Percentiles rank a stretch among this genome's conserved stretches.
Conservation (phyloP, 2,113 vertebrate species). For the Delphinapterus leucas region DNA sequence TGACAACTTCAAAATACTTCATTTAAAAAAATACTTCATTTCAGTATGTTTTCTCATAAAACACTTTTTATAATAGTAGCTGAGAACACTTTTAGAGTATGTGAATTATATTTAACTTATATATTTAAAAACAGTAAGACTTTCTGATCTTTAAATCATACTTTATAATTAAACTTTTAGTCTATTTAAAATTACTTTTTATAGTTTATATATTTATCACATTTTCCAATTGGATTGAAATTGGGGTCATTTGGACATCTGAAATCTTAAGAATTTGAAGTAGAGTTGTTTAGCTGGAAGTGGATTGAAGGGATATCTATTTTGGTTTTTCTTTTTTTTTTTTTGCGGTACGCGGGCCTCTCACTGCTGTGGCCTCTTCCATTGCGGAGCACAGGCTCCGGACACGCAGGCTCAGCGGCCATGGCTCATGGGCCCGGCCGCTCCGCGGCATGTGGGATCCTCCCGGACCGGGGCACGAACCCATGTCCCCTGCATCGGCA, state of each 20-base stretch:
- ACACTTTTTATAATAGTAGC: background rate
- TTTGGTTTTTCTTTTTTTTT: background rate
- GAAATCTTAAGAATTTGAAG: conserved; percentile 18
- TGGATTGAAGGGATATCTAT: background rate
- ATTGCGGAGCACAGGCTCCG: too few species aligned
- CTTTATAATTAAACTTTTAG: background rate
- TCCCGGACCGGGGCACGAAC: too few species aligned
- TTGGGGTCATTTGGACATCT: background rate
- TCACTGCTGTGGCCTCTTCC: too few species aligned
- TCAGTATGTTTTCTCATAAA: background rate
- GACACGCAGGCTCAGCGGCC: too few species aligned
- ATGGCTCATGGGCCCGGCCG: too few species aligned
- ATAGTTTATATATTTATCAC: background rate
- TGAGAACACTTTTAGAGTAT: background rate
- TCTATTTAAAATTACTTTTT: background rate
- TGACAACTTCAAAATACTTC: conserved; percentile 12
- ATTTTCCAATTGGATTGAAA: background rate
- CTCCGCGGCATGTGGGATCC: too few species aligned
- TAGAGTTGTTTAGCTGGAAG: background rate
- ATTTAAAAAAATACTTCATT: conserved; percentile 11
- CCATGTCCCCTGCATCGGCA: too few species aligned
- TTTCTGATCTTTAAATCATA: background rate
- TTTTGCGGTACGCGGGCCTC: background rate
- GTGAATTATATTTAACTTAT: background rate
- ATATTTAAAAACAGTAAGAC: background rate